Conservation (phyloP, 2,888 invertebrate species). For the Caenorhabditis wallacei region DNA sequence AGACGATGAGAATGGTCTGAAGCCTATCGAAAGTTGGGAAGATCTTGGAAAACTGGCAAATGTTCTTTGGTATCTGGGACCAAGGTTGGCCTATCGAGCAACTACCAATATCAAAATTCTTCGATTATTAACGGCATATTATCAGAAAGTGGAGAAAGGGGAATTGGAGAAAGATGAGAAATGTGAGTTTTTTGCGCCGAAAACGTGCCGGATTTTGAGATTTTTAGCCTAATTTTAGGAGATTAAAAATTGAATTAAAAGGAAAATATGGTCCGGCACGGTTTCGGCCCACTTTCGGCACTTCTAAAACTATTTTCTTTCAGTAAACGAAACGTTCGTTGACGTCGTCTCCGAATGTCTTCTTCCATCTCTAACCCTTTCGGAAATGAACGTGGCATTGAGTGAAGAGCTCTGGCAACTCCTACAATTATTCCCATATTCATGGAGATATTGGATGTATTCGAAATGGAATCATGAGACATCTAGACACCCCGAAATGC, state of each 20-base stretch:
- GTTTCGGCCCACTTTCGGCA: no score
- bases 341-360: conserved; percentile 88
- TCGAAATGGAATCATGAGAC: conserved; percentile 93
- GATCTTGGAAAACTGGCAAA: conserved; percentile 69
- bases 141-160: conserved; percentile 78
- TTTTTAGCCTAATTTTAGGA: no score
- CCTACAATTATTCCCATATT: conserved; percentile 84
- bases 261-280: no score
- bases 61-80: conserved; percentile 71
- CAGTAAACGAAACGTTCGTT: conserved; percentile 74
- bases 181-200: conserved; percentile 39
- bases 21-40: conserved; percentile 69
- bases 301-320: no score
- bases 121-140: conserved; percentile 85
- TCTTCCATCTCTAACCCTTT: conserved; percentile 93
- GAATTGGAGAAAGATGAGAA: conserved; percentile 63
- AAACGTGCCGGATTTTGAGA: no score
- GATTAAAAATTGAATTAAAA: no score
- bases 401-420: conserved; percentile 96
- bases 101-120: conserved; percentile 93
- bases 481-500: conserved; percentile 90
- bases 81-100: conserved; percentile 67
- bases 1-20: conserved; percentile 51
- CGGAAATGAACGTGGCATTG: conserved; percentile 96
- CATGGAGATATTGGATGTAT: conserved; percentile 83